A percentile compares a stretch with the other conserved stretches of the same genome.
These are phyloP conservation scores for Paracentrotus lividus DNA, from an alignment of 53 echinoderm and acorn worm species.

Conservation along the genomic window DNA sequence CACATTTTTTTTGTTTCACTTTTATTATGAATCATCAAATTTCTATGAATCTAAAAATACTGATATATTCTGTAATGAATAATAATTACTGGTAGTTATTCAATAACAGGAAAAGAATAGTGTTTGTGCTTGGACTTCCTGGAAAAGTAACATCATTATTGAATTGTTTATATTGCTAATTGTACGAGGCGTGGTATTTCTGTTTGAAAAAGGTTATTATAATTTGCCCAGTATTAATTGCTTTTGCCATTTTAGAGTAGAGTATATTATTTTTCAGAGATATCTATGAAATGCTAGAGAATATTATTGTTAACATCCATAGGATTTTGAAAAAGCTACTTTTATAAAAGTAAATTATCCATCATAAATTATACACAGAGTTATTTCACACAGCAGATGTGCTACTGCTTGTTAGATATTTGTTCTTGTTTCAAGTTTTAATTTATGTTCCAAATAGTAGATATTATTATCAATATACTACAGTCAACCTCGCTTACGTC, in stretches of 20 bases:
- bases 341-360: background rate
- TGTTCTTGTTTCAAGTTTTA: background rate
- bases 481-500: no score
- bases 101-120: background rate
- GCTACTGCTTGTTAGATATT: background rate
- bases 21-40: background rate
- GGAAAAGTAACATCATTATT: background rate
- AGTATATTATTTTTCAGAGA: constrained; percentile 1
- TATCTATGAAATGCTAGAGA: background rate
- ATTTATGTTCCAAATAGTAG: background rate
- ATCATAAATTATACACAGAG: background rate
- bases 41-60: background rate
- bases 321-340: background rate
- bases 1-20: background rate
- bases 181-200: background rate
- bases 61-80: background rate
- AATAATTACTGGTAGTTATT: background rate
- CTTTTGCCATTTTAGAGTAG: background rate
- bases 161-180: background rate
- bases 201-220: background rate
- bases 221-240: background rate
- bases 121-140: background rate
- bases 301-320: background rate
- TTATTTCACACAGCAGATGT: constrained; percentile 16
- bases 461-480: background rate